phyloP scores from a whole-genome alignment of 2,888 invertebrate species.

The Phaonia tiefii region DNA sequence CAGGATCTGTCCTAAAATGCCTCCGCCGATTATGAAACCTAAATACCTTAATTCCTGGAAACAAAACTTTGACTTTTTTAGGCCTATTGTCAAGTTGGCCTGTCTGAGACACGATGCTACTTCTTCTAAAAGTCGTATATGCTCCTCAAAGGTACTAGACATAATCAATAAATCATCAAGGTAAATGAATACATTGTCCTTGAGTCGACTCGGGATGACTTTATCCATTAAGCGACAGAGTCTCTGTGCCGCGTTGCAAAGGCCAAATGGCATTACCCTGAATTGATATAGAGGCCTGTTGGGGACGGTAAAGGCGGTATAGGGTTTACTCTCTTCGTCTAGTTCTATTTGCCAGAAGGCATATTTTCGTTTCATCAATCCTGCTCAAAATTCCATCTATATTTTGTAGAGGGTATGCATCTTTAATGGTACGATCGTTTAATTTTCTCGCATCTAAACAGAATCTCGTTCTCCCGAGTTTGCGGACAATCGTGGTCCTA shows the following conservation, averaged over 20 bases:
- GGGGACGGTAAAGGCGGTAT: conserved; percentile 42
- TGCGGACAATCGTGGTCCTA: conserved; percentile 11
- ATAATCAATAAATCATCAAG: conserved; percentile 6
- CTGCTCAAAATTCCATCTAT: neutral
- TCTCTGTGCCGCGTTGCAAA: conserved; percentile 50
- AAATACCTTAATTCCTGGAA: conserved; percentile 22
- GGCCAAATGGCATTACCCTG: conserved; percentile 52
- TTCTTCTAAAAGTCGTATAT: neutral
- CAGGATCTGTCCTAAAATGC: neutral
- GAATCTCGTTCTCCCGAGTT: neutral
- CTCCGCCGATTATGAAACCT: neutral
- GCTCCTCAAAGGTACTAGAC: neutral
- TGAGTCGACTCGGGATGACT: neutral
- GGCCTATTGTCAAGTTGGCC: neutral
- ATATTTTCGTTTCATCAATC: neutral
- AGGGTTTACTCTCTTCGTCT: too few relatives aligned
- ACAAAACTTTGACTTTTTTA: conserved; percentile 19
- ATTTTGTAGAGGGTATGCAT: conserved; percentile 4
- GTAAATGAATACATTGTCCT: conserved; percentile 16
- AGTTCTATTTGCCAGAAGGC: conserved; percentile 52
- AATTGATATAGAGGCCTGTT: conserved; percentile 57
- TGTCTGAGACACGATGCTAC: neutral
- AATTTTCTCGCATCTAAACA: neutral
- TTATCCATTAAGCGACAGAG: conserved; percentile 52
- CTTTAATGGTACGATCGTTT: neutral